A percentile compares a stretch with the other conserved stretches of the same genome.
phyloP scores from a whole-genome alignment of 2,888 invertebrate species.

The Drosophila setosimentum region DNA sequence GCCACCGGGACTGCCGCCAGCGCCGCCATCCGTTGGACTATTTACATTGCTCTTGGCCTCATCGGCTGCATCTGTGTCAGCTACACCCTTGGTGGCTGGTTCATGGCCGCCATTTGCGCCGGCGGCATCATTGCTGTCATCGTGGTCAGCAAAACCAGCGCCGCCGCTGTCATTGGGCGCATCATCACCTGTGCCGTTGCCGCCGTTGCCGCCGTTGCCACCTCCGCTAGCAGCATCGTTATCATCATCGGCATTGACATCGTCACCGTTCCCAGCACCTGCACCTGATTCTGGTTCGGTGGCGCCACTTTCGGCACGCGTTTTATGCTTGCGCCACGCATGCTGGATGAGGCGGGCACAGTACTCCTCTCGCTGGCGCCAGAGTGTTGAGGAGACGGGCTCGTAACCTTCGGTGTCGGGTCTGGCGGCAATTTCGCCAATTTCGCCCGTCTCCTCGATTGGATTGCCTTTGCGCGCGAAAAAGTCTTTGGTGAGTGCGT shows the following conservation, averaged over 20 bases:
- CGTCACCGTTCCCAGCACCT: constrained; percentile 71
- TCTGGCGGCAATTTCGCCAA: constrained; percentile 93
- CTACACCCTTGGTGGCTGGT: constrained; percentile 28
- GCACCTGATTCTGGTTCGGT: constrained; percentile 86
- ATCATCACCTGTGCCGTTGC: constrained; percentile 19
- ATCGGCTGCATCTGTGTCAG: constrained; percentile 32
- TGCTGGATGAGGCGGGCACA: constrained; percentile 98
- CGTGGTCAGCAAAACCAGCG: background rate
- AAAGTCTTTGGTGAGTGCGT: constrained; percentile 99
- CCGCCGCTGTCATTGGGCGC: background rate
- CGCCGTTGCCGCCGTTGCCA: background rate
- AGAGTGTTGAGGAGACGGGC: constrained; percentile 96
- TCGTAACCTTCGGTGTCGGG: constrained; percentile 96
- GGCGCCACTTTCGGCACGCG: constrained; percentile 87
- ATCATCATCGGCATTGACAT: constrained; percentile 61
- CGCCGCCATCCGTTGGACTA: constrained; percentile 67
- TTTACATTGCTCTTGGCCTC: constrained; percentile 57
- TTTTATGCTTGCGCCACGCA: constrained; percentile 95
- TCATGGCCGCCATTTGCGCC: constrained; percentile 61
- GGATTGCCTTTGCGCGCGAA: constrained; percentile 98
- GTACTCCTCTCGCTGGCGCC: constrained; percentile 98
- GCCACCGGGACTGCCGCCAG: constrained; percentile 83
- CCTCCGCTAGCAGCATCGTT: constrained; percentile 29
- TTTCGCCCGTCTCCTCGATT: constrained; percentile 95
- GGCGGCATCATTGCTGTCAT: background rate